Conservation (phyloP, 2,113 vertebrate species). For the Phodopus roborovskii region DNA sequence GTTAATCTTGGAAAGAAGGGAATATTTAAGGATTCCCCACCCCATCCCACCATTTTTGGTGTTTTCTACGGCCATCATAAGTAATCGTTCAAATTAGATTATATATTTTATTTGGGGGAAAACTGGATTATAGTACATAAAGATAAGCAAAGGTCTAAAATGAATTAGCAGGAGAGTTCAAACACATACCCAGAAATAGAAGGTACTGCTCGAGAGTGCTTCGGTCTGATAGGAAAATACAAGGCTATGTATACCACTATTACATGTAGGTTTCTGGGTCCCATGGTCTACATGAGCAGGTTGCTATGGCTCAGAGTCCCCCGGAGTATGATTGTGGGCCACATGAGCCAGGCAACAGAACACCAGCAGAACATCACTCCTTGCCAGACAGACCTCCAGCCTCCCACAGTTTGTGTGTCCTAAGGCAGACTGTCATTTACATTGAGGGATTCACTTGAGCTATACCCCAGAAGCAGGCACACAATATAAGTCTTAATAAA, state of each 20-base stretch:
- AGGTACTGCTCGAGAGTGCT: background rate
- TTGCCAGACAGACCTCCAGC: too few species aligned
- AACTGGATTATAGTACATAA: background rate
- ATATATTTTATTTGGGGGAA: background rate
- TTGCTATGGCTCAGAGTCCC: background rate
- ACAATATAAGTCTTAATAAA: slow-evolving; percentile 72
- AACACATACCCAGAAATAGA: accelerated
- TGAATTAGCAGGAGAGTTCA: background rate
- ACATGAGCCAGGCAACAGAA: background rate
- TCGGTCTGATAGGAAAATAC: background rate
- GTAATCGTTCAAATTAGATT: background rate
- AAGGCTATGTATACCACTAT: background rate
- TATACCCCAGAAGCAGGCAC: slow-evolving; percentile 31
- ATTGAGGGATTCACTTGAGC: background rate
- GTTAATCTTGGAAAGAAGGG: background rate
- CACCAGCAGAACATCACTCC: background rate
- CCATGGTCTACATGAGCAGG: background rate
- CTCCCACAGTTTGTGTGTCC: background rate
- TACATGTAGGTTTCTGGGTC: background rate
- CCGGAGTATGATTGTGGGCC: too few species aligned
- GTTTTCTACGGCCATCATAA: background rate
- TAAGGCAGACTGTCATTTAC: slow-evolving; percentile 11
- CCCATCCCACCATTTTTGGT: background rate
- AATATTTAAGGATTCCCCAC: background rate
- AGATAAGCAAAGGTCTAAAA: background rate